Base-by-base conservation (phyloP, 1,140 invertebrate genomes). In the Glomeris maerens region DNA sequence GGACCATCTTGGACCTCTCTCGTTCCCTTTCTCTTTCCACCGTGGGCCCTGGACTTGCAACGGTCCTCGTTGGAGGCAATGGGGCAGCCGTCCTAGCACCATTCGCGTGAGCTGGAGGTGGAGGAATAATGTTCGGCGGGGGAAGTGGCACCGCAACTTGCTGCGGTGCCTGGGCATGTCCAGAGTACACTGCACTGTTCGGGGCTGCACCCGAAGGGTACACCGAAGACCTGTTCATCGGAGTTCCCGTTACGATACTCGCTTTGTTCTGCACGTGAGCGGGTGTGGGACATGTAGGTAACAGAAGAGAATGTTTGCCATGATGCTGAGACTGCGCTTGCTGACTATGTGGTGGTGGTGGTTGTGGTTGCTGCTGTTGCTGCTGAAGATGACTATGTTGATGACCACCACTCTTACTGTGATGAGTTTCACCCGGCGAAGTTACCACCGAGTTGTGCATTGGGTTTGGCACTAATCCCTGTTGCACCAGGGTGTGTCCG, bases 391-490 rank as follows among this genome's bases (percentile, higher is more conserved):
- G 22, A 28, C 14, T 27, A n/a, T 23, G 14, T 31, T 48, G 47
- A 48, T 23, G 25, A n/a, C 14, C 14, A 14, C n/a, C 14, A 14
- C 14, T 40, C 27, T n/a, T 14, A 23, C 45, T 45, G 28, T 13
- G 58, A 54, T 20, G 22, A 27, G 1, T 28, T 29, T 4, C 46
- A 36, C 41, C 47, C 38, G 2, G 51, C 57, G 3, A 59, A 40
- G 45, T 54, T 56, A 5, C 57, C 55, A 26, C 55, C 55, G 47
- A 42, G 28, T 52, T 55, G 56, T 71, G 69, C 39, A 68, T 63
- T 23, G 67, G 66, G 51, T 70, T 69, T 38, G 69, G 66, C 28
- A 70, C 65, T 26, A 71, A 60, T 14, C 68, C 68, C 54, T 71
- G 67, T 51, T 69, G 66, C 49, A 70, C 69, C 26, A 70, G 57